Evolutionary conservation across 53 echinoderm and acorn worm species (phyloP).

Genomic region (Holothuria leucospilota): DNA sequence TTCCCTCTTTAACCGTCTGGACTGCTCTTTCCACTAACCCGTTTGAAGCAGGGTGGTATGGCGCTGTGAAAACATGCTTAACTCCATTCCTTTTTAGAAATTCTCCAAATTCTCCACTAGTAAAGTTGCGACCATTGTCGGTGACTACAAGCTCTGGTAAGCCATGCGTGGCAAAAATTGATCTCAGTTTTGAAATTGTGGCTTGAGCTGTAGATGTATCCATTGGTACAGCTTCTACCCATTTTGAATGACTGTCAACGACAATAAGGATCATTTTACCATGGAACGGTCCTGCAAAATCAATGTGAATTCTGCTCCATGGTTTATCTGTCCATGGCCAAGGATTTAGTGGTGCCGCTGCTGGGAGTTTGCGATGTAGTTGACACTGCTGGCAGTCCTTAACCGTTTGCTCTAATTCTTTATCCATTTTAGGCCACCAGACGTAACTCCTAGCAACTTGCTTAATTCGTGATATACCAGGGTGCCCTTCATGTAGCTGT

Average conservation of each 20-base stretch:
- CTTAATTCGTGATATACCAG: conserved; percentile 53
- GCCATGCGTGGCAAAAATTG: too few species aligned
- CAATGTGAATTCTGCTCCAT: conserved; percentile 66
- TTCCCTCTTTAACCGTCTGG: too few species aligned
- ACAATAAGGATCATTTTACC: conserved; percentile 31
- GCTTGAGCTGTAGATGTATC: too few species aligned
- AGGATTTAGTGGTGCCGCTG: conserved; percentile 48
- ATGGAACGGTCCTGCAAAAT: conserved; percentile 20
- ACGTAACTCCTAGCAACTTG: conserved; percentile 46
- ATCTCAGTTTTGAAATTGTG: too few species aligned
- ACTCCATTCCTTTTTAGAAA: background rate
- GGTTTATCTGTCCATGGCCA: conserved; percentile 62
- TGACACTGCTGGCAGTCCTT: conserved; percentile 12
- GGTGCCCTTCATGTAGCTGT: conserved; percentile 63
- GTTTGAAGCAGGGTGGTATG: too few species aligned
- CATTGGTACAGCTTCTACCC: conserved; percentile 47
- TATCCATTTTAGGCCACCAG: conserved; percentile 64
- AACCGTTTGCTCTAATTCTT: conserved; percentile 35
- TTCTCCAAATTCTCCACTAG: conserved; percentile 33
- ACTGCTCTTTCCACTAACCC: too few species aligned
- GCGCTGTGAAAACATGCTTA: too few species aligned
- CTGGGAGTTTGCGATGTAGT: conserved; percentile 41
- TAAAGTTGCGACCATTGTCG: too few species aligned
- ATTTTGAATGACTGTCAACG: conserved; percentile 63
- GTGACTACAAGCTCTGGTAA: too few species aligned